Evolutionary conservation across 2,888 invertebrate genomes (phyloP).

Genomic region (Drosophila acutilabella): DNA sequence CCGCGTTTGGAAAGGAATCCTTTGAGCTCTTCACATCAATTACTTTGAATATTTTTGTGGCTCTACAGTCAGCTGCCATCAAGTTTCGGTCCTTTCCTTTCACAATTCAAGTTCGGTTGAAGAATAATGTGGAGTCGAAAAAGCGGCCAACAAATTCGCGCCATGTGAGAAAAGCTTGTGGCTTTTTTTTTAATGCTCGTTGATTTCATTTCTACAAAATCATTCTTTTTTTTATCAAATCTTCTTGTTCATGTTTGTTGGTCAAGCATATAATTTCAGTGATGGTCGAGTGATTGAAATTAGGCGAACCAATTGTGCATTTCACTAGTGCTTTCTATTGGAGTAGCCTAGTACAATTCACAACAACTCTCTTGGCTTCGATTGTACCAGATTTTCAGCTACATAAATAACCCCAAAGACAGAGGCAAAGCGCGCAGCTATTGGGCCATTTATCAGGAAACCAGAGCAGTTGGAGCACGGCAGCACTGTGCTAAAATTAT

Average conservation of each 20-base stretch:
- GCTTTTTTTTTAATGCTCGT: conserved; percentile 53
- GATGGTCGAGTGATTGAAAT: conserved; percentile 69
- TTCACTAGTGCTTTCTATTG: too few species aligned
- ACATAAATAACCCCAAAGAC: conserved; percentile 50
- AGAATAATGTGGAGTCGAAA: neutral
- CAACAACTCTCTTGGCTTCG: conserved; percentile 1
- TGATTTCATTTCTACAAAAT: conserved; percentile 49
- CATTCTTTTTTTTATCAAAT: conserved; percentile 24
- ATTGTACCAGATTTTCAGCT: conserved; percentile 38
- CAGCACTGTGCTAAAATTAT: conserved; percentile 22
- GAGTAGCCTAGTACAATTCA: neutral
- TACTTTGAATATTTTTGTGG: conserved; percentile 68
- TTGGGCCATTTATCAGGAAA: conserved; percentile 49
- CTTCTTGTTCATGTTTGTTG: conserved; percentile 38
- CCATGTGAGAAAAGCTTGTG: conserved; percentile 51
- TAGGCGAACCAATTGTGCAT: conserved; percentile 43
- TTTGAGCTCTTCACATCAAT: conserved; percentile 67
- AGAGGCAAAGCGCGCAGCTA: conserved; percentile 15
- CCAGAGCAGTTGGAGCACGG: conserved; percentile 33
- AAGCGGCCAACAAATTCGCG: conserved; percentile 47
- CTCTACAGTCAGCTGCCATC: conserved; percentile 20
- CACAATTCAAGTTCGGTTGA: conserved; percentile 62
- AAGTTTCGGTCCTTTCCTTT: conserved; percentile 22
- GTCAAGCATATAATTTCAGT: conserved; percentile 77
- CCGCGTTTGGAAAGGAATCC: conserved; percentile 12